These are phyloP conservation scores for Papilio elwesi DNA, from an alignment of 2,888 invertebrate genomes.

Conservation along the genomic window DNA sequence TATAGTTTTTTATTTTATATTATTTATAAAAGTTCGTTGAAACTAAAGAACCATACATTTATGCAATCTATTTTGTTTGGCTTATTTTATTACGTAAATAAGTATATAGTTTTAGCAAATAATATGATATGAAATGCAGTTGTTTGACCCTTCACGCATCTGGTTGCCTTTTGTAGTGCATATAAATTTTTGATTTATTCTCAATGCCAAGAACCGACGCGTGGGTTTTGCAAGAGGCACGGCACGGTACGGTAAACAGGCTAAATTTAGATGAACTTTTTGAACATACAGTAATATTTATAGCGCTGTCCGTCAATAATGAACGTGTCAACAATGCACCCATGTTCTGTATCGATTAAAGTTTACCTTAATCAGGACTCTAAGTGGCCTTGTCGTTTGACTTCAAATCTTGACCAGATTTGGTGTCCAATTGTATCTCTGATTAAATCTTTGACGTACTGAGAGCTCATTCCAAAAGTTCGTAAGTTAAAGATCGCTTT, in stretches of 20 bases:
- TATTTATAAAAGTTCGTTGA: too few species aligned
- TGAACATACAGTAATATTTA: constrained; percentile 17
- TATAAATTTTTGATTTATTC: constrained; percentile 10
- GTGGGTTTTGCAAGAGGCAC: constrained; percentile 17
- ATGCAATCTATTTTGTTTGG: too few species aligned
- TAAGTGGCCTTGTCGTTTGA: neutral
- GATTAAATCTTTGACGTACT: too few species aligned
- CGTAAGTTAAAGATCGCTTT: too few species aligned
- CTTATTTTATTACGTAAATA: too few species aligned
- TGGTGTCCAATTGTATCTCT: too few species aligned
- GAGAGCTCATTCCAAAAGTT: too few species aligned
- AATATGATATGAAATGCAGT: neutral
- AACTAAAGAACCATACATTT: too few species aligned
- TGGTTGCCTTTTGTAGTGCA: neutral
- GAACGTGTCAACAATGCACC: constrained; percentile 18
- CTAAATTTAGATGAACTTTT: constrained; percentile 33
- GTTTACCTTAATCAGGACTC: neutral
- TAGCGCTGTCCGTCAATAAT: constrained; percentile 21
- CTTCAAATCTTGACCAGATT: neutral
- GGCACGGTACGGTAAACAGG: constrained; percentile 30
- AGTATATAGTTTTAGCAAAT: neutral
- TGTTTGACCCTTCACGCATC: neutral
- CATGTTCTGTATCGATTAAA: constrained; percentile 4
- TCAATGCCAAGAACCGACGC: constrained; percentile 1
- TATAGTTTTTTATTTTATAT: too few species aligned